Evolutionary conservation across 2,113 vertebrate species (phyloP), one percentile per base, ranked within the genome.

Genomic region (Merops nubicus): DNA sequence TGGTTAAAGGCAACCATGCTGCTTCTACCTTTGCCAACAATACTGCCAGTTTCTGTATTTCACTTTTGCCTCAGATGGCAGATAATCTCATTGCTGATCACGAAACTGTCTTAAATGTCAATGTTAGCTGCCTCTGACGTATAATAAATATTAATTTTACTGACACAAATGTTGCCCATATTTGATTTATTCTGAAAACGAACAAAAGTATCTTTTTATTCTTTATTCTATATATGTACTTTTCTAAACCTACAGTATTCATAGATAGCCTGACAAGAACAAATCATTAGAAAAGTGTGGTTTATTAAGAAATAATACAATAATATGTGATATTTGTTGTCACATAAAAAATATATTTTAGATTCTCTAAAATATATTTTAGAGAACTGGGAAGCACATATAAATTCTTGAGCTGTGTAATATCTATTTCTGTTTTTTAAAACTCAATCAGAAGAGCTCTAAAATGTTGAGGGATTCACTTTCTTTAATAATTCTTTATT

Each of bases 341-440:
- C 45, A 48, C n/a, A 25, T 36, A 31, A 34, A 54, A 85, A 33
- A 5, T 8, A 3, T 20, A 15, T 81, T 92, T 74, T 85, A 74
- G 29, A 70, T n/a, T n/a, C n/a, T n/a, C n/a, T n/a, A 54, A 85
- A 33, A 5, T 8, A 3, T 20, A 15, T 81, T 92, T 74, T 85
- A 74, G 29, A 70, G 42, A 88, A 42, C 5, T n/a, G 50, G 60
- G 33, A 57, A 28, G 47, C 40, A 18, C 19, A 10, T 21, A 26
- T 13, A 76, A 95, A 93, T 95, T 94, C 88, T 91, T 96, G 84
- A 97, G 74, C 53, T 88, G 40, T 48, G 4, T 59, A 76, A 86
- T 74, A 68, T 20, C 11, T 85, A 15, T 42, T 51, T 51, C 93
- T 88, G 34, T 34, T 34, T 95, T 40, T 59, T 80, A 68, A 62